Evolutionary conservation across 2,113 vertebrate genomes (phyloP).

Genomic region (Origma solitaria): DNA sequence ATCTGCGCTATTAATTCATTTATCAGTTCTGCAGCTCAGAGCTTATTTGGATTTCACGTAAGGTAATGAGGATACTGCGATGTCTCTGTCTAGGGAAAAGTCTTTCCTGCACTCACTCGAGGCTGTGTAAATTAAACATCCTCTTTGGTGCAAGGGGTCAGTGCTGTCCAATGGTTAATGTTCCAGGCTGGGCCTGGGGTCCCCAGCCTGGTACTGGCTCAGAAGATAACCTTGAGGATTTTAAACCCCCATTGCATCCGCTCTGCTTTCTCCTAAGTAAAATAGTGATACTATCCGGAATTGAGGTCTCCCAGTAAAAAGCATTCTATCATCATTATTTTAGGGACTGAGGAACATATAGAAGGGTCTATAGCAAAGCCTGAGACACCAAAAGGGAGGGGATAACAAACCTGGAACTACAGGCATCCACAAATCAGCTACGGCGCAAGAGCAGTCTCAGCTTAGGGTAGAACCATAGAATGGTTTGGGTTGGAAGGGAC

Average conservation of each 20-base stretch:
- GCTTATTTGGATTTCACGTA: neutral
- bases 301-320: neutral
- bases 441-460: neutral
- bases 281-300: neutral
- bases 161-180: neutral
- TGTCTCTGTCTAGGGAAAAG: neutral
- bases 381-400: neutral
- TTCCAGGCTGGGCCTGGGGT: neutral
- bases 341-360: accelerated
- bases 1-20: neutral
- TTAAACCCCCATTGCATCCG: accelerated
- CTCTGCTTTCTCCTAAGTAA: neutral
- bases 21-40: neutral
- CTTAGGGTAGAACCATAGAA: neutral
- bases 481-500: neutral
- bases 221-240: neutral
- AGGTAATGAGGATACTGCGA: neutral
- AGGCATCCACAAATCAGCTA: neutral
- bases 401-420: neutral
- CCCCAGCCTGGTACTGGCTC: neutral
- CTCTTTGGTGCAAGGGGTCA: neutral
- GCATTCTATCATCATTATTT: neutral
- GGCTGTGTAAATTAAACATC: neutral
- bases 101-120: neutral
- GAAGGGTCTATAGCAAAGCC: neutral